Evolutionary conservation across 2,888 invertebrate genomes (phyloP).

Genomic region (Chelonus formosanus): DNA sequence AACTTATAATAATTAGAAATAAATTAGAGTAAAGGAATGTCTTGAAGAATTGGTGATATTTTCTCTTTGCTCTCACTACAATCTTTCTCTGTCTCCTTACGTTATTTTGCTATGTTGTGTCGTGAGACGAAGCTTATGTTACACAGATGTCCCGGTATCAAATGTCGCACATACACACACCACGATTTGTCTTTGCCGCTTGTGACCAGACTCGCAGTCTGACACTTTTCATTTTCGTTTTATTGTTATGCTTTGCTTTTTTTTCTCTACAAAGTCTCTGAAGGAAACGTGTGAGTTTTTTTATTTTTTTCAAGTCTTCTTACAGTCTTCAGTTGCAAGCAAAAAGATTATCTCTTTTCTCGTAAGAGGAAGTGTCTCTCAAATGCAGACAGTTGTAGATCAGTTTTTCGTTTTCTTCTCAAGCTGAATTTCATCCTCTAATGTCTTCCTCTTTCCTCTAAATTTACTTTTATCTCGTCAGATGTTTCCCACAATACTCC

Average conservation of each 20-base stretch:
- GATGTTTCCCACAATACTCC: too few species aligned
- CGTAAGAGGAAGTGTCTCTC: slow-evolving; percentile 7
- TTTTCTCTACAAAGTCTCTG: not conserved
- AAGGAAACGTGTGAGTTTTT: not conserved
- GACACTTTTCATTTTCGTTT: slow-evolving; percentile 14
- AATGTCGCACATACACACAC: slow-evolving; percentile 20
- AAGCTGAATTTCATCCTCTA: too few species aligned
- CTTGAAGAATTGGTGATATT: too few species aligned
- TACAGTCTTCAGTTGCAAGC: not conserved
- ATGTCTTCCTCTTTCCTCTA: not conserved
- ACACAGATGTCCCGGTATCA: slow-evolving; percentile 42
- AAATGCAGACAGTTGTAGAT: slow-evolving; percentile 6
- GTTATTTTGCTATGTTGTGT: too few species aligned
- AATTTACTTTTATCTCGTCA: too few species aligned
- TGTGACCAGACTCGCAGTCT: slow-evolving; percentile 21
- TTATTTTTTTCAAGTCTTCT: not conserved
- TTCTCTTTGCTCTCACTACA: too few species aligned
- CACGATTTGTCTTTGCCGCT: slow-evolving; percentile 23
- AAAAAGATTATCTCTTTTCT: not conserved
- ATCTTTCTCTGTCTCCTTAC: slow-evolving; percentile 1
- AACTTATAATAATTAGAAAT: too few species aligned
- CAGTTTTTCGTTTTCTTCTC: not conserved
- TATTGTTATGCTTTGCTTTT: not conserved
- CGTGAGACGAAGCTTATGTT: slow-evolving; percentile 35
- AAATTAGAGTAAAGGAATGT: too few species aligned